phyloP scores from a whole-genome alignment of 2,113 vertebrate genomes.

The Athene noctua region DNA sequence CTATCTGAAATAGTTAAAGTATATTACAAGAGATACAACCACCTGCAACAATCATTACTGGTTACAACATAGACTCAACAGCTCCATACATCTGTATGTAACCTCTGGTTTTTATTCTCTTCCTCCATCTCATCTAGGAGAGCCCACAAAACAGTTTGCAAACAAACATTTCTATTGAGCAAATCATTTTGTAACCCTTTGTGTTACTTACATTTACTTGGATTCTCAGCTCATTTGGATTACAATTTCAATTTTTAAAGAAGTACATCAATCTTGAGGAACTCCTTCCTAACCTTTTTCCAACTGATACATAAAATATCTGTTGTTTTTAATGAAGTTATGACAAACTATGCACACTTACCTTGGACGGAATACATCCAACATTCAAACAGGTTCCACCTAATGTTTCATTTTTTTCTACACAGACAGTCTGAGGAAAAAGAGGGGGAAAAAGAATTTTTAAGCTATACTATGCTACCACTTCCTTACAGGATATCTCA shows the following conservation, averaged over 20 bases:
- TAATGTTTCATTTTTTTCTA: conserved; percentile 92
- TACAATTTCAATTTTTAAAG: not conserved
- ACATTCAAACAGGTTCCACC: conserved; percentile 98
- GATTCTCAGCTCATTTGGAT: not conserved
- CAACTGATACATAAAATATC: not conserved
- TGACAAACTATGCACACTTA: conserved; percentile 29
- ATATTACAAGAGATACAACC: not conserved
- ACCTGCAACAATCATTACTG: not conserved
- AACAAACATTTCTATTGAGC: not conserved
- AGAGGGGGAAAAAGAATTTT: not conserved
- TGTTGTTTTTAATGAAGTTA: not conserved
- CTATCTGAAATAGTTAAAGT: not conserved
- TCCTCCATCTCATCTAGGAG: not conserved
- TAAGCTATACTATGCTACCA: not conserved
- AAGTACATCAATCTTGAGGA: not conserved
- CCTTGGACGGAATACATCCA: conserved; percentile 98
- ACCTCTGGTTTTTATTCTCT: not conserved
- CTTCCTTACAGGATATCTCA: not conserved
- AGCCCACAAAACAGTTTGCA: not conserved
- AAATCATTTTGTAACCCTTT: not conserved
- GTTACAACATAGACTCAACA: not conserved
- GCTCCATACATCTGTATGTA: not conserved
- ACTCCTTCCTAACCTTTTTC: not conserved
- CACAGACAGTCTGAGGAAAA: conserved; percentile 86
- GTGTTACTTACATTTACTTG: not conserved